Base-by-base conservation (phyloP, 2,888 invertebrate species). In the Notodonta ziczac region DNA sequence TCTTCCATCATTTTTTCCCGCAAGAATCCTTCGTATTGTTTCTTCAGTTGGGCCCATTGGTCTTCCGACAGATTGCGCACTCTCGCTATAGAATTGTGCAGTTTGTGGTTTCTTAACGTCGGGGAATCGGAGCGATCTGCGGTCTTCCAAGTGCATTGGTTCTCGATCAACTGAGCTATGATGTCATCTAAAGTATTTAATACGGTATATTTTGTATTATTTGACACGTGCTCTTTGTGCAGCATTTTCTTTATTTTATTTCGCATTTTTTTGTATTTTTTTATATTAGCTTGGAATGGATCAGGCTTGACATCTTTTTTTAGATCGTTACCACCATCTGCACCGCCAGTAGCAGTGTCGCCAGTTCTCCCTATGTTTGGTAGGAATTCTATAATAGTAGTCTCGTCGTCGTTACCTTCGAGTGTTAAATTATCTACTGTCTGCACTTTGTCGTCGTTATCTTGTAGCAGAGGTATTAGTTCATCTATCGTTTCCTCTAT, bases 351-450 rank as follows among this genome's bases (percentile, higher is more conserved):
- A 42, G 54, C 24, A 52, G 14, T 56, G 3, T 13, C 7, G 5
- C 24, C 32, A 5, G 6, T 60, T 58, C 2, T 39, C 5, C 44
- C 57, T 60, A 61, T 14, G 42, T 71, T 74, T 0, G 84, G 81
- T 59, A 76, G 7, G 14, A 86, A 81, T 73, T 89, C 88, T 69
- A 90, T 71, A 13, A 88, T 84, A 6, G 83, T 85, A 0, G 88
- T 87, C 56, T 89, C 85, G 1, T 73, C 81, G 12, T 74, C 81
- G 10, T 74, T 73, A 0, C 77, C 79, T 59, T 80, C 72, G 42
- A 82, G 57, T 2, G 74, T 73, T 42, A 79, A 12, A 40, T 77
- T 78, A 10, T 80, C 65, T 6, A 73, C 66, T 4, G 55, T 56
- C n/a, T 75, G 69, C 5, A 60, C 53, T 46, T 66, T 32, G 8